Conservation (phyloP, 2,113 vertebrate species). For the Python bivittatus region DNA sequence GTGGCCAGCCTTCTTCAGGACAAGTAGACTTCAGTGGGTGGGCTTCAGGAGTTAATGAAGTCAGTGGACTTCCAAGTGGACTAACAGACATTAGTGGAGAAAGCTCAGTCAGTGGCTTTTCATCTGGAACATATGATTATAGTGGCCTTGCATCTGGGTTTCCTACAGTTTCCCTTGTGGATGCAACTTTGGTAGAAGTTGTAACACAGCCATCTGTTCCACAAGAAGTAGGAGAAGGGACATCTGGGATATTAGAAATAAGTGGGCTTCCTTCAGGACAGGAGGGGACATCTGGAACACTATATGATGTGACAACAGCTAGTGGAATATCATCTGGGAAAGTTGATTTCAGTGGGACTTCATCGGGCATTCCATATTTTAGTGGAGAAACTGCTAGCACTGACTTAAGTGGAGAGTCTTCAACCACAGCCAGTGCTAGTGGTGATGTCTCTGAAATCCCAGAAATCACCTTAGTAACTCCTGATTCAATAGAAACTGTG, state of each 20-base stretch:
- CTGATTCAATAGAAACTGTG: slow-evolving; percentile 72
- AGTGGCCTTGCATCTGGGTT: slow-evolving; percentile 74
- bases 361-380: slow-evolving; percentile 66
- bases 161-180: slow-evolving; percentile 77
- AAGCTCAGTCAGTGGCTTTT: slow-evolving; percentile 65
- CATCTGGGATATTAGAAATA: slow-evolving; percentile 77
- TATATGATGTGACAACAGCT: slow-evolving; percentile 62
- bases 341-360: slow-evolving; percentile 69
- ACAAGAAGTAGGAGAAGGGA: slow-evolving; percentile 80
- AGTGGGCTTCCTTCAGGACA: slow-evolving; percentile 74
- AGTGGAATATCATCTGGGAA: slow-evolving; percentile 69
- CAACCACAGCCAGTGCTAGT: slow-evolving; percentile 58
- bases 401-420: slow-evolving; percentile 66
- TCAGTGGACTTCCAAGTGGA: slow-evolving; percentile 72
- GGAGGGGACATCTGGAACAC: slow-evolving; percentile 65
- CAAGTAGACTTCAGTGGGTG: slow-evolving; percentile 69
- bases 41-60: slow-evolving; percentile 70
- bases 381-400: slow-evolving; percentile 68
- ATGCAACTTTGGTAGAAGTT: slow-evolving; percentile 77
- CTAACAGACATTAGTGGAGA: slow-evolving; percentile 73
- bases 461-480: slow-evolving; percentile 73
- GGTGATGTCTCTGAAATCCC: slow-evolving; percentile 73
- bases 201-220: slow-evolving; percentile 68
- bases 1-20: slow-evolving; percentile 73
- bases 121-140: slow-evolving; percentile 72